phyloP scores from a whole-genome alignment of 2,888 invertebrate species.

The Pemphredon lugubris region DNA sequence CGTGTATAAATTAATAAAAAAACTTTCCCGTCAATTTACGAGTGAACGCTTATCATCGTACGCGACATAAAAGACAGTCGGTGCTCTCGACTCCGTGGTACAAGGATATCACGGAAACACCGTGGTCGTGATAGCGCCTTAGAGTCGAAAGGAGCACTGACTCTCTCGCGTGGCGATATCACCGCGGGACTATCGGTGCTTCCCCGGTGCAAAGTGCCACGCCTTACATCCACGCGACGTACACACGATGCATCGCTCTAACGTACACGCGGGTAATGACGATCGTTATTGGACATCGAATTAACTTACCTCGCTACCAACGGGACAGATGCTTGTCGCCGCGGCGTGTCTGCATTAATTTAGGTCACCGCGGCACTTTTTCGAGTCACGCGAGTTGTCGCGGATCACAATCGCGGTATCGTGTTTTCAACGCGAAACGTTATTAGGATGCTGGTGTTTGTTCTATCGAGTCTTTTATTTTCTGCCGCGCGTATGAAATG shows the following conservation, averaged over 20 bases:
- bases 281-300: constrained; percentile 17
- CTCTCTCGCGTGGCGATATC: constrained; percentile 58
- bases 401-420: not conserved
- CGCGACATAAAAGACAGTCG: too few relatives aligned
- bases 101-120: constrained; percentile 31
- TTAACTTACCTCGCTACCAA: constrained; percentile 10
- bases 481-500: too few relatives aligned
- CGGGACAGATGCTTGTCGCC: constrained; percentile 6
- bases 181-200: constrained; percentile 65
- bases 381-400: not conserved
- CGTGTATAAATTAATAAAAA: too few relatives aligned
- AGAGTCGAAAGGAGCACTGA: constrained; percentile 41
- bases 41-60: too few relatives aligned
- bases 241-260: constrained; percentile 35
- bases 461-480: too few relatives aligned
- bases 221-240: constrained; percentile 60
- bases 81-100: constrained; percentile 22
- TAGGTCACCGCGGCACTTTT: not conserved
- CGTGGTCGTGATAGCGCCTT: constrained; percentile 36
- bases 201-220: constrained; percentile 66
- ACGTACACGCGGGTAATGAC: constrained; percentile 16
- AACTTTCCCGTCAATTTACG: not conserved
- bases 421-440: too few relatives aligned
- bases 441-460: too few relatives aligned
- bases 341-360: not conserved